phyloP scores from a whole-genome alignment of 2,113 vertebrate species.

The Poeciliopsis turrubarensis region DNA sequence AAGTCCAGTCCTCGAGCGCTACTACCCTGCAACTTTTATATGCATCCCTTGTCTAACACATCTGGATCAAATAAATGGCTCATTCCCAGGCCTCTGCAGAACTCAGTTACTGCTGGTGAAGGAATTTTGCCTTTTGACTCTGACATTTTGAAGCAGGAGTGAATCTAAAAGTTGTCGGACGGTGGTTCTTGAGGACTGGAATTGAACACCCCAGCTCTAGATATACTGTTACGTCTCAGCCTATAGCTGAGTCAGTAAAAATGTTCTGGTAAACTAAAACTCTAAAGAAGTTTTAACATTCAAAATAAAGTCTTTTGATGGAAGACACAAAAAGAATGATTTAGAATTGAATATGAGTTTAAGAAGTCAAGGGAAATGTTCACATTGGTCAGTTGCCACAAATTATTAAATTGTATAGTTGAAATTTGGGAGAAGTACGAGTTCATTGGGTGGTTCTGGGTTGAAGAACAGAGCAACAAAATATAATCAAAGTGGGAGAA shows the following conservation, averaged over 20 bases:
- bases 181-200: no score
- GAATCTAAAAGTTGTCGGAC: no score
- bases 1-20: no score
- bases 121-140: no score
- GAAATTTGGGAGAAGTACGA: background rate
- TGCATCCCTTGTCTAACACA: no score
- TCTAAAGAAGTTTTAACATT: conserved; percentile 9
- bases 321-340: background rate
- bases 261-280: conserved; percentile 28
- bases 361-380: conserved; percentile 15
- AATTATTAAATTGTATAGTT: conserved; percentile 24
- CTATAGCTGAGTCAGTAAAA: conserved; percentile 13
- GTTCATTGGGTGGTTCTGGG: conserved; percentile 4
- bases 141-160: no score
- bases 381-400: conserved; percentile 15
- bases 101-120: no score
- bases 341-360: background rate
- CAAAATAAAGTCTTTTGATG: conserved; percentile 19
- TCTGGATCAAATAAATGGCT: no score
- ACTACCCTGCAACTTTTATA: no score
- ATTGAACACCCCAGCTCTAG: background rate
- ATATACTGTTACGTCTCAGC: conserved; percentile 29
- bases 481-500: conserved; percentile 69
- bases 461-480: conserved; percentile 67
- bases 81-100: no score